Evolutionary conservation across 2,888 invertebrate genomes (phyloP), one percentile per base, ranked within the genome.

Genomic region (Metacarcinus magister): DNA sequence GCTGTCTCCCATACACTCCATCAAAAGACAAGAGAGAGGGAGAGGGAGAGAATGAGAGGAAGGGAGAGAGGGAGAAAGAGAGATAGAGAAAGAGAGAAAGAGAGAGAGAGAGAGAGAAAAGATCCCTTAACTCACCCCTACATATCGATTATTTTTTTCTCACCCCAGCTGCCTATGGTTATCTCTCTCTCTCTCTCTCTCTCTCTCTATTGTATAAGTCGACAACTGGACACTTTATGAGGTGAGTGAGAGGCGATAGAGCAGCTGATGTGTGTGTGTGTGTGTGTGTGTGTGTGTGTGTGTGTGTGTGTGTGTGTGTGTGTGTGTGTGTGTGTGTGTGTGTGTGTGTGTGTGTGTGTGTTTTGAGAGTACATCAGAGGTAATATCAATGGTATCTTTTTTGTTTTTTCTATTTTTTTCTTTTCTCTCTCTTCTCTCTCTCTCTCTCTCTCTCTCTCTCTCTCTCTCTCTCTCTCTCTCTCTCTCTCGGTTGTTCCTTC

Each of bases 151-250:
- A 46, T 46, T 54, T 54, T 54, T 54, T 54, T 54, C 13, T 10
- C 54, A 54, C 54, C 8, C 3, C 54, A 54, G 54, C 54, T 54
- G 54, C 54, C 54, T 46, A 46, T 46, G 46, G 46, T 46, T 10
- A 46, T 67, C 67, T 67, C 67, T 67, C 67, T 67, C 67, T 67
- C 67, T 67, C 67, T 67, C 67, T 67, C 67, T 67, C 67, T 67
- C 67, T 67, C 67, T 67, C 67, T 67, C 67, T 67, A 5, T 67
- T 67, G n/a, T 67, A 67, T 67, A 19, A 16, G 13, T 54, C 13
- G 67, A 67, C 19, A 67, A 67, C 67, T n/a, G 67, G 67, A 67
- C 67, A 67, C 67, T 67, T 67, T 67, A 67, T 67, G 67, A 67
- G 67, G 67, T 67, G 67, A 67, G 4, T n/a, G 67, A 19, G 67